Percentiles rank a stretch among this genome's conserved stretches.
phyloP scores from a whole-genome alignment of 2,888 invertebrate genomes.

The Noctua pronuba region DNA sequence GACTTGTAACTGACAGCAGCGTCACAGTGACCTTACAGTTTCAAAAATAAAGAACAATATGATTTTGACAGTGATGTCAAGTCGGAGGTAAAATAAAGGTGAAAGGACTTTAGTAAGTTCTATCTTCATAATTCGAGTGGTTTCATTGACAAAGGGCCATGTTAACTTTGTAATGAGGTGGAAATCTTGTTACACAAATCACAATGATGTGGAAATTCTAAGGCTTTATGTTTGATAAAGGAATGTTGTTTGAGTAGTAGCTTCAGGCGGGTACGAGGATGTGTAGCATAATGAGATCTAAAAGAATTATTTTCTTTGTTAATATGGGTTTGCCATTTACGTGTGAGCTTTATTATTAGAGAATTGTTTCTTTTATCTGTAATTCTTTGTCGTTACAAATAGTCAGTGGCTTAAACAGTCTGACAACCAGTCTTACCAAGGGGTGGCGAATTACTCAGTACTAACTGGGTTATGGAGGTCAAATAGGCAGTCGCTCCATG shows the following conservation, averaged over 20 bases:
- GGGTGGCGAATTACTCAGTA: too few relatives aligned
- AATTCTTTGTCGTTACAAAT: too few relatives aligned
- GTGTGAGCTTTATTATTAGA: conserved; percentile 1
- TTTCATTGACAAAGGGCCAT: conserved; percentile 62
- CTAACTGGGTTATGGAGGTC: too few relatives aligned
- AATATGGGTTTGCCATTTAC: neutral
- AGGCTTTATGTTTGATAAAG: conserved; percentile 39
- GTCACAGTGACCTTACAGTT: neutral
- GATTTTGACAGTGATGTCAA: neutral
- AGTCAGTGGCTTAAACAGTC: too few relatives aligned
- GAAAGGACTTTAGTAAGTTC: neutral
- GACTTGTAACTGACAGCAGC: neutral
- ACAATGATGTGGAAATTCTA: conserved; percentile 42
- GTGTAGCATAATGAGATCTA: conserved; percentile 4
- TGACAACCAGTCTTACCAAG: too few relatives aligned
- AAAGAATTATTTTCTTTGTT: conserved; percentile 1
- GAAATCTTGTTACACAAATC: conserved; percentile 53
- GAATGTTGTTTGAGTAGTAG: conserved; percentile 10
- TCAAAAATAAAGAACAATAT: neutral
- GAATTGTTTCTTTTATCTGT: neutral
- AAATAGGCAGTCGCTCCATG: too few relatives aligned
- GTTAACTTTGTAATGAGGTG: conserved; percentile 65
- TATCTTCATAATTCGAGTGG: conserved; percentile 61
- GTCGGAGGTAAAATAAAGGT: neutral
- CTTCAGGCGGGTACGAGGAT: conserved; percentile 18